These are phyloP conservation scores for Pseudopleuronectes americanus DNA, from an alignment of 2,797 vertebrate genomes.

Conservation along the genomic window DNA sequence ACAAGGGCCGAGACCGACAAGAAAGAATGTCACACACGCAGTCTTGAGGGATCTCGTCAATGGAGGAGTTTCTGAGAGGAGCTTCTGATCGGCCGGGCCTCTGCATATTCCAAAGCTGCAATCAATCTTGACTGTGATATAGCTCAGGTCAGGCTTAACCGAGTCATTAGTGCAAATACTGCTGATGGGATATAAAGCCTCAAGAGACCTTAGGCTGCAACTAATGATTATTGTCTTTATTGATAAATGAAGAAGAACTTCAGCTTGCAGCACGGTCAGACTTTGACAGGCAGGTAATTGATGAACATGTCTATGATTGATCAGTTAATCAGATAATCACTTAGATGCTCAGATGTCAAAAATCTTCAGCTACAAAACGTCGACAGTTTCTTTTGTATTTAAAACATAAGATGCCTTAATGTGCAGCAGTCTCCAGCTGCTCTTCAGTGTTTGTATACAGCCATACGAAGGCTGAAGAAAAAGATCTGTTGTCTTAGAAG, in stretches of 20 bases:
- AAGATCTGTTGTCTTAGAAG: constrained; percentile 6
- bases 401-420: background rate
- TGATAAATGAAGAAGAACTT: too few species aligned
- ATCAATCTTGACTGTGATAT: too few species aligned
- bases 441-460: constrained; percentile 4
- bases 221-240: too few species aligned
- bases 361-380: background rate
- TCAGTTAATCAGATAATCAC: background rate
- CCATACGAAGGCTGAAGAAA: constrained; percentile 4
- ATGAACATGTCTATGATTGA: background rate
- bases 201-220: too few species aligned
- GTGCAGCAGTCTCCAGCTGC: background rate
- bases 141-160: too few species aligned
- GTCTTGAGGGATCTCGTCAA: background rate
- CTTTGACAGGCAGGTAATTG: background rate
- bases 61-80: background rate
- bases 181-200: too few species aligned
- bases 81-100: background rate
- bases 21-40: background rate
- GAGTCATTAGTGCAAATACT: too few species aligned
- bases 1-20: constrained; percentile 16
- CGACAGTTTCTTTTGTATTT: background rate
- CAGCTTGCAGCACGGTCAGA: too few species aligned
- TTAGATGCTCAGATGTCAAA: background rate
- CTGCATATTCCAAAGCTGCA: too few species aligned